Base-by-base conservation (phyloP, 2,888 invertebrate species). In the Dendrolimus houi region DNA sequence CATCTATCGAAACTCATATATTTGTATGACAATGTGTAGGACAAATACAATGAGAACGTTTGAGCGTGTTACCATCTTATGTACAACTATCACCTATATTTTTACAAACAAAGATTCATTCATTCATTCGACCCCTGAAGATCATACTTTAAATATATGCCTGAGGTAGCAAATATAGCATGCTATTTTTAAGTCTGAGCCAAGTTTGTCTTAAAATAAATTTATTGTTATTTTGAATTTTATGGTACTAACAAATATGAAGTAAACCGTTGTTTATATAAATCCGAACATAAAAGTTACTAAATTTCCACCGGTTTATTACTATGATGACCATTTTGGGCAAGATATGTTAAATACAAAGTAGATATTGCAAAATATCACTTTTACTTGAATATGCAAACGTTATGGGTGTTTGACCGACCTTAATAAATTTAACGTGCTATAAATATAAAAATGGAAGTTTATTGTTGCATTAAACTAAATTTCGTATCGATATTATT, bases 401-500 rank as follows among this genome's bases (percentile, higher is more conserved):
- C 14, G 41, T n/a, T 13, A 55, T 41, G 41, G 42, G 42, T 40
- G 7, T 10, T 7, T n/a, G 29, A 29, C 29, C n/a, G 42, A 8
- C 12, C 12, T 47, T 47, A 12, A 47, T 7, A 47, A 9, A 47
- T 12, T 47, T 47, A 29, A 47, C 47, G 9, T 12, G 9, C 12
- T 47, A 47, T 47, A 12, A 47, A 47, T 47, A 47, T 47, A 3
- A 47, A 47, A 47, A 47, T 47, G 12, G 47, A 10, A 9, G 47
- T 47, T 47, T 9, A 12, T 9, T 47, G 12, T 47, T 2, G 40
- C 10, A 29, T 29, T 52, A 41, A 41, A 41, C 12, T 12, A 13
- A 53, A 41, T n/a, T 77, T 47, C 47, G 12, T 12, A 10, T 12
- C 47, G 9, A 47, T 9, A 47, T 47, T 47, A 2, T 12, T 47